Evolutionary conservation across 2,113 vertebrate species (phyloP), one percentile per base, ranked within the genome.

Genomic region (Periophthalmus modestus): DNA sequence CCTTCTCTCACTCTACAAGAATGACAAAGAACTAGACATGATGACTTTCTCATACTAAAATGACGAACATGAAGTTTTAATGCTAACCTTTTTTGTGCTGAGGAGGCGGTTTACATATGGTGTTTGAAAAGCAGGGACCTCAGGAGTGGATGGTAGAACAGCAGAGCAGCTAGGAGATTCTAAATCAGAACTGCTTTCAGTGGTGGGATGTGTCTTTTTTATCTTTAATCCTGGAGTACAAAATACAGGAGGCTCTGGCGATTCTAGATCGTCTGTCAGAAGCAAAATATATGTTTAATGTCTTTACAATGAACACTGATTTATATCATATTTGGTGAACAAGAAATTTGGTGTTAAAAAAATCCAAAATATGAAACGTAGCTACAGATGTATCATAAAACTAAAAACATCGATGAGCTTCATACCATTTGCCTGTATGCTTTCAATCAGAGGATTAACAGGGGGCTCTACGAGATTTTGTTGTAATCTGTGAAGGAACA

Each of bases 191-290:
- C 48, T 74, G 61, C 72, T 3, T 67, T 73, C 89, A 4, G 69
- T 46, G 12, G 72, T 62, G 73, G n/a, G 50, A 0, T 76, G 55
- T 43, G 84, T 65, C 80, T 91, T 92, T 71, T 82, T 85, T 71
- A 92, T 85, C 76, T 93, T 95, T 68, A 96, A 85, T 33, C 95
- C 94, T 16, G 94, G 95, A 21, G 95, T 97, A 62, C 85, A 93
- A 74, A 97, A 89, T 7, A 87, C 89, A 36, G 96, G 93, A 0
- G 80, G 69, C 84, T 93, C 88, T 15, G 97, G 96, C 47, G 96
- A 95, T 71, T 89, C 71, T 72, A 92, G 21, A 58, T 71, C 82
- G 59, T 79, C 85, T 91, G 78, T 88, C 92, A 80, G 68, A 87
- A 86, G 19, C 70, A 69, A 54, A 7, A 76, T 65, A 19, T 46